Percentiles rank a stretch among this genome's conserved stretches.
Evolutionary conservation across 2,113 vertebrate genomes (phyloP).

Genomic region (Diphyllodes magnificus): DNA sequence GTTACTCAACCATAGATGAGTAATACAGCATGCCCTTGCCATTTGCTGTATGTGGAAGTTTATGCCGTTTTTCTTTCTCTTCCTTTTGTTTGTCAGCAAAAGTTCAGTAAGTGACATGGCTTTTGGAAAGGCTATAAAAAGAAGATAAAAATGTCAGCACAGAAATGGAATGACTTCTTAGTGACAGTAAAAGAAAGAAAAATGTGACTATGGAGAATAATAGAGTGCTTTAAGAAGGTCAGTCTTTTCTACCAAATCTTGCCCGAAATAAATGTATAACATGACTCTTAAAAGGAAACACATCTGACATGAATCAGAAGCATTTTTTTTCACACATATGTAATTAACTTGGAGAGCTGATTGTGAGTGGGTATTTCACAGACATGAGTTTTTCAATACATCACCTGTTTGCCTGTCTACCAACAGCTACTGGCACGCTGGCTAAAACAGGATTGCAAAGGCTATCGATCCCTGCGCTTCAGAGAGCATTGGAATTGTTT

Average conservation of each 20-base stretch:
- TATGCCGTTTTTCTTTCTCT: neutral
- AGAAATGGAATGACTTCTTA: neutral
- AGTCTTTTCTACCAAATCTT: neutral
- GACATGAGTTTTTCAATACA: neutral
- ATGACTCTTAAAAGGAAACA: neutral
- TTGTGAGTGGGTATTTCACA: neutral
- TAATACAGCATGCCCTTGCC: neutral
- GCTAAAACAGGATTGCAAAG: neutral
- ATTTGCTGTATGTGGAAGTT: neutral
- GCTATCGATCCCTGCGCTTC: neutral
- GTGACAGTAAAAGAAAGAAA: neutral
- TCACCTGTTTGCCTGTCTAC: neutral
- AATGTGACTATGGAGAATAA: neutral
- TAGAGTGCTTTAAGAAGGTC: neutral
- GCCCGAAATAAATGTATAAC: neutral
- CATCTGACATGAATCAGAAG: neutral
- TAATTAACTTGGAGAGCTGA: neutral
- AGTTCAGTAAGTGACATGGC: neutral
- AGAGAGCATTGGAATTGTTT: neutral
- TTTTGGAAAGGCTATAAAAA: neutral
- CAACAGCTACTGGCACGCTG: neutral
- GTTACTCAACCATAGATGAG: neutral
- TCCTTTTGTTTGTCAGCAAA: conserved; percentile 8
- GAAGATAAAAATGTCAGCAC: conserved; percentile 10
- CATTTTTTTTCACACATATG: conserved; percentile 6